Evolutionary conservation across 2,888 invertebrate species (phyloP).

Genomic region (Macroteleia sp.): DNA sequence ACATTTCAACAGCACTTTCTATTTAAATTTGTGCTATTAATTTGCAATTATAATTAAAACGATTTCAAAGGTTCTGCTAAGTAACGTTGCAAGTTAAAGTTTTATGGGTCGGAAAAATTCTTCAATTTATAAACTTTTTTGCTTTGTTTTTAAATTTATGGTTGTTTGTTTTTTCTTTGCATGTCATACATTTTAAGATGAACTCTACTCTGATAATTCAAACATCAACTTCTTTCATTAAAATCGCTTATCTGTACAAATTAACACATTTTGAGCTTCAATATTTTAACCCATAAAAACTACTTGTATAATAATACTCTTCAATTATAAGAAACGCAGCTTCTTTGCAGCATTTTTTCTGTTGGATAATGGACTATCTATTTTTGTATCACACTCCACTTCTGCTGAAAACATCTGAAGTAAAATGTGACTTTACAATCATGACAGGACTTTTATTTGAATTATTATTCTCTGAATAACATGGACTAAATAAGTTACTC

Average conservation of each 20-base stretch:
- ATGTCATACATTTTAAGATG: too few species aligned
- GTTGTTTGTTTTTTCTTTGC: not conserved
- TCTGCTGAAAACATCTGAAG: conserved; percentile 51
- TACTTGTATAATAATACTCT: conserved; percentile 29
- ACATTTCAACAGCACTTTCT: not conserved
- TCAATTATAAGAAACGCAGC: conserved; percentile 11
- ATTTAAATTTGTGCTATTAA: conserved; percentile 40
- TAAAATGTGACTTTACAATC: conserved; percentile 21
- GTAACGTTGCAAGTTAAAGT: conserved; percentile 17
- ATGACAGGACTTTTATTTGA: too few species aligned
- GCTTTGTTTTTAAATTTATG: not conserved
- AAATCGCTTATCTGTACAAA: too few species aligned
- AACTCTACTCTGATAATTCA: too few species aligned
- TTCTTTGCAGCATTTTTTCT: conserved; percentile 13
- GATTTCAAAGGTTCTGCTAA: conserved; percentile 13
- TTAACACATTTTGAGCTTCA: too few species aligned
- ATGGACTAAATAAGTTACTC: too few species aligned
- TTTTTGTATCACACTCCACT: conserved; percentile 43
- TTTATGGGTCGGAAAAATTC: conserved; percentile 34
- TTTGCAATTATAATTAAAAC: conserved; percentile 47
- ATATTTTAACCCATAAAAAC: conserved; percentile 15
- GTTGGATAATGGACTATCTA: conserved; percentile 18
- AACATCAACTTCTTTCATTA: not conserved
- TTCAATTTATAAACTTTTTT: not conserved
- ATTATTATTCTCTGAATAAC: too few species aligned